Percentiles rank a stretch among this genome's conserved stretches.
These are phyloP conservation scores for Collichthys lucidus DNA, from an alignment of 2,113 vertebrate genomes.

Conservation along the genomic window DNA sequence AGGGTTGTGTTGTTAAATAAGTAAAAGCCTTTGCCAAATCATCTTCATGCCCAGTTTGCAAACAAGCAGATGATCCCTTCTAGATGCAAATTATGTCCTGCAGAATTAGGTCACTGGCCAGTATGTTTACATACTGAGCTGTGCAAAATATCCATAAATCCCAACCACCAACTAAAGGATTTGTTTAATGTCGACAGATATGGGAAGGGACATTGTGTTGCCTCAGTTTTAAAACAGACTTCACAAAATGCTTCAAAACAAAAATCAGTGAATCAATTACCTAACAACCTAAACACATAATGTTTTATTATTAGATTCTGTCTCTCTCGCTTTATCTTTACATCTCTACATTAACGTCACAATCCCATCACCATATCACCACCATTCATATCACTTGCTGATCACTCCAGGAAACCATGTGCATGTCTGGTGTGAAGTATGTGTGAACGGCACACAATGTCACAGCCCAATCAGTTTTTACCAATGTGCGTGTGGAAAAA, in stretches of 20 bases:
- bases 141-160: not conserved
- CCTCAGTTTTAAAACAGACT: too few relatives aligned
- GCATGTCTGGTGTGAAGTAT: not conserved
- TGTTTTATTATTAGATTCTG: not conserved
- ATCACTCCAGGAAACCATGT: too few relatives aligned
- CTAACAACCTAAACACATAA: too few relatives aligned
- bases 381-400: not conserved
- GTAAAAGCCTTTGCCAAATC: too few relatives aligned
- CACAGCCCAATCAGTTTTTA: not conserved
- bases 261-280: too few relatives aligned
- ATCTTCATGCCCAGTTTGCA: too few relatives aligned
- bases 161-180: not conserved
- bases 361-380: not conserved
- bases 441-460: not conserved
- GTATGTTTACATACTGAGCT: conserved; percentile 14
- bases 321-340: not conserved
- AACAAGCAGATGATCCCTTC: too few relatives aligned
- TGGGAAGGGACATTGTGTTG: not conserved
- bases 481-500: not conserved
- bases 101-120: not conserved
- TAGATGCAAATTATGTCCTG: too few relatives aligned
- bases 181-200: not conserved
- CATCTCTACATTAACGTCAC: not conserved
- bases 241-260: too few relatives aligned
- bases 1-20: too few relatives aligned